These are phyloP conservation scores for Orussus abietinus DNA, from an alignment of 1,140 invertebrate genomes.

Conservation along the genomic window DNA sequence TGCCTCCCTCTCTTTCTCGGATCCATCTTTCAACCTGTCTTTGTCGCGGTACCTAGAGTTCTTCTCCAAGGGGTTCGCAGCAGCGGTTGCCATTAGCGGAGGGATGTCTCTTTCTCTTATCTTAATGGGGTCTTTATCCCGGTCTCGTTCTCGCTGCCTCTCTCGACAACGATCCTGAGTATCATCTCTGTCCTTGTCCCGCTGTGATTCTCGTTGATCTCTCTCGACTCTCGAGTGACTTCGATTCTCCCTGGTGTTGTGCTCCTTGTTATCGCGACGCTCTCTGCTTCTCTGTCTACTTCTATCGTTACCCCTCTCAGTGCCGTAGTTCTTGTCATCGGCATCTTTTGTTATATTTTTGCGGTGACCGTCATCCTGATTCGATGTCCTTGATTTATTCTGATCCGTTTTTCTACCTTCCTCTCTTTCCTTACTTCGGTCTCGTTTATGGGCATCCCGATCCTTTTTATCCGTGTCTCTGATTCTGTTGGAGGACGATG, in stretches of 20 bases:
- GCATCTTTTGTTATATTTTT: slow-evolving; percentile 31
- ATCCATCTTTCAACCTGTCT: slow-evolving; percentile 40
- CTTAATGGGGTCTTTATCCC: slow-evolving; percentile 27
- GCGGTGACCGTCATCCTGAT: slow-evolving; percentile 37
- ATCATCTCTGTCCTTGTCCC: slow-evolving; percentile 49
- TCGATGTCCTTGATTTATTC: slow-evolving; percentile 26
- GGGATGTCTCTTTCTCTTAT: slow-evolving; percentile 28
- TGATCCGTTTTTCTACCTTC: slow-evolving; percentile 33
- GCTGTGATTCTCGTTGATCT: slow-evolving; percentile 40
- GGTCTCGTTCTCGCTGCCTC: slow-evolving; percentile 27
- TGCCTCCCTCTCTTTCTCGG: slow-evolving; percentile 38
- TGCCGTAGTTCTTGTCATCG: slow-evolving; percentile 31
- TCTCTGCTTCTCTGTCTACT: slow-evolving; percentile 37
- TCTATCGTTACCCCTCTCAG: too few species aligned
- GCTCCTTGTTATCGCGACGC: slow-evolving; percentile 43
- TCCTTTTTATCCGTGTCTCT: slow-evolving; percentile 44
- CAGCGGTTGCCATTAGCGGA: slow-evolving; percentile 13
- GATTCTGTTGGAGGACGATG: slow-evolving; percentile 24
- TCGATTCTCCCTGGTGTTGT: slow-evolving; percentile 31
- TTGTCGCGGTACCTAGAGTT: slow-evolving; percentile 39
- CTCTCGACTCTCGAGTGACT: slow-evolving; percentile 34
- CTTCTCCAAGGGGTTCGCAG: slow-evolving; percentile 22
- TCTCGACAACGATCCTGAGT: slow-evolving; percentile 36
- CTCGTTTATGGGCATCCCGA: slow-evolving; percentile 41
- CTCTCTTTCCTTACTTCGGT: slow-evolving; percentile 44